Evolutionary conservation across 2,113 vertebrate species (phyloP).

Genomic region (Ageneiosus marmoratus): DNA sequence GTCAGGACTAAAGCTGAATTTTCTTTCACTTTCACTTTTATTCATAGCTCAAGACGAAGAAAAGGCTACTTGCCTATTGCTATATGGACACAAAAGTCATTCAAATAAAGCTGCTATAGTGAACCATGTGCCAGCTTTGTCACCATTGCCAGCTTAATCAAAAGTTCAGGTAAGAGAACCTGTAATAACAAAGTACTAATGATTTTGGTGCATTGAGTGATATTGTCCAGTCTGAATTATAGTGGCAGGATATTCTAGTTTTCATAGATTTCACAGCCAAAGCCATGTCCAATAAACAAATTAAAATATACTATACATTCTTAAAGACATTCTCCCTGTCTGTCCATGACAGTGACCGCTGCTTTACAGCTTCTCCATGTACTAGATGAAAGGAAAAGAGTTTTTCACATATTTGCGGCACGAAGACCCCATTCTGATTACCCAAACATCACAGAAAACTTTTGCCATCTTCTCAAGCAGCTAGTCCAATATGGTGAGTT

Average conservation of each 20-base stretch:
- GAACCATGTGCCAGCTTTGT: slow-evolving; percentile 19
- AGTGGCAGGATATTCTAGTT: background rate
- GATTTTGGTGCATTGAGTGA: background rate
- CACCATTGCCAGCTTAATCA: background rate
- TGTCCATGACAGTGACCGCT: background rate
- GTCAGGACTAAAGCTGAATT: background rate
- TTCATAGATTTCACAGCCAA: background rate
- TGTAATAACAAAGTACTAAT: background rate
- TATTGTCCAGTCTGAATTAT: background rate
- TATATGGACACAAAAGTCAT: background rate
- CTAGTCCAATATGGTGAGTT: slow-evolving; percentile 18
- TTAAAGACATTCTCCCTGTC: background rate
- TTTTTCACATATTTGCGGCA: background rate
- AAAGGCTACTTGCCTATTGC: background rate
- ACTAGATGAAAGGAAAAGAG: background rate
- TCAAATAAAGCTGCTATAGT: background rate
- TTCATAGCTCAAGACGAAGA: background rate
- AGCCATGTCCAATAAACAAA: background rate
- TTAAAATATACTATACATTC: background rate
- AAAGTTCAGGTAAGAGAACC: background rate
- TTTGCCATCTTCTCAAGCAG: slow-evolving; percentile 15
- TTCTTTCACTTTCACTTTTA: slow-evolving; percentile 1
- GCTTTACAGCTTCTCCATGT: background rate
- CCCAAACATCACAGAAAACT: slow-evolving; percentile 2
- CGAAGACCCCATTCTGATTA: background rate